A percentile compares a stretch with the other conserved stretches of the same genome.
These are phyloP conservation scores for Limanda limanda DNA, from an alignment of 2,113 vertebrate species.

Conservation along the genomic window DNA sequence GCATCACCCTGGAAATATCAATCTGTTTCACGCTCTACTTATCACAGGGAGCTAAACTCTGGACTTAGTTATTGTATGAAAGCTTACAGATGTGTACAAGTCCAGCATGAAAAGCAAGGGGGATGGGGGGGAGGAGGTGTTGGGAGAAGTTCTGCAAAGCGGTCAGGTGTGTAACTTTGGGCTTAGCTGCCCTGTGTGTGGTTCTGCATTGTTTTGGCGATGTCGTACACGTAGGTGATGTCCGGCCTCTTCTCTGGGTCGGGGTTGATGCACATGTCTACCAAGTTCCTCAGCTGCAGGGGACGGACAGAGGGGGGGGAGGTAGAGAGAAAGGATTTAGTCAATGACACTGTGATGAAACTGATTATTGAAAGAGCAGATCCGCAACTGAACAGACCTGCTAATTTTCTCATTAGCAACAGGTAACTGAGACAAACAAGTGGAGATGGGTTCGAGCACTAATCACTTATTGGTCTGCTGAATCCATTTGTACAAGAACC, in stretches of 20 bases:
- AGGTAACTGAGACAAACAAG: slow-evolving; percentile 40
- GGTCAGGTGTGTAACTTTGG: slow-evolving; percentile 46
- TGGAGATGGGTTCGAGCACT: slow-evolving; percentile 11
- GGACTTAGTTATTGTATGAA: slow-evolving; percentile 52
- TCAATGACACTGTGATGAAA: slow-evolving; percentile 24
- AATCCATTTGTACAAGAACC: slow-evolving; percentile 38
- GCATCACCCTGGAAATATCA: slow-evolving; percentile 27
- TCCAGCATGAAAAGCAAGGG: slow-evolving; percentile 61
- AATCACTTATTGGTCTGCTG: slow-evolving; percentile 53
- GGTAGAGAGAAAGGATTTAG: slow-evolving; percentile 22
- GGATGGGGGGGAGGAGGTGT: background rate
- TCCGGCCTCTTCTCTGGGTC: slow-evolving; percentile 98
- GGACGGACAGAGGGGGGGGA: background rate
- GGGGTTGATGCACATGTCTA: slow-evolving; percentile 98
- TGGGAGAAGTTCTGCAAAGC: slow-evolving; percentile 43
- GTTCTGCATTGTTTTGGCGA: slow-evolving; percentile 94
- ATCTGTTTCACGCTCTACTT: slow-evolving; percentile 30
- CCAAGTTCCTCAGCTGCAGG: slow-evolving; percentile 92
- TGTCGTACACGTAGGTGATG: slow-evolving; percentile 93
- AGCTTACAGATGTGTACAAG: slow-evolving; percentile 54
- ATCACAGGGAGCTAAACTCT: slow-evolving; percentile 48
- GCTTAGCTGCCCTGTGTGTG: slow-evolving; percentile 87
- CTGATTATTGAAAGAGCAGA: background rate
- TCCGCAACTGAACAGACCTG: background rate
- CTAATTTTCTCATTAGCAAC: slow-evolving; percentile 25